These are phyloP conservation scores for Artibeus jamaicensis DNA, from an alignment of 2,797 vertebrate genomes.

Conservation along the genomic window DNA sequence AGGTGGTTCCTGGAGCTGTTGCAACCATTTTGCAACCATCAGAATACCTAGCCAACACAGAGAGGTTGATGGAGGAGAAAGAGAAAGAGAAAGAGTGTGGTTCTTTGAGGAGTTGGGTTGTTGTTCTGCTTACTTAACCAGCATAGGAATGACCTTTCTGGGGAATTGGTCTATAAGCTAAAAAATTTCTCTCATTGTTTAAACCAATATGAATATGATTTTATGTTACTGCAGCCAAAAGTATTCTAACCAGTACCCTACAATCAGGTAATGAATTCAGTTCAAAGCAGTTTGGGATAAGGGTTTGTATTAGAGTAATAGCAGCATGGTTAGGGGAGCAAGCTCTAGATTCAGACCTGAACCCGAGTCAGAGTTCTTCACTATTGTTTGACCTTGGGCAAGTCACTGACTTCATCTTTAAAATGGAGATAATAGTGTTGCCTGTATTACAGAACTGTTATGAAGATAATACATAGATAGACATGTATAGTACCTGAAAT, in stretches of 20 bases:
- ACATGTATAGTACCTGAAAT: background rate
- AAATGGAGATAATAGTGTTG: background rate
- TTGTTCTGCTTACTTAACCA: background rate
- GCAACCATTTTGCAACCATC: background rate
- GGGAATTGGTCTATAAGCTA: background rate
- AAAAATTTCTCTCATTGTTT: conserved; percentile 19
- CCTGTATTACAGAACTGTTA: background rate
- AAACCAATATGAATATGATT: background rate
- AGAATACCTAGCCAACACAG: background rate
- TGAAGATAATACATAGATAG: background rate
- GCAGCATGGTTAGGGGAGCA: background rate
- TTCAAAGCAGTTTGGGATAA: background rate
- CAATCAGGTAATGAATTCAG: background rate
- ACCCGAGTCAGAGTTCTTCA: background rate
- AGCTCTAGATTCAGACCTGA: background rate
- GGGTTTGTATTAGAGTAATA: background rate
- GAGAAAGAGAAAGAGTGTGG: background rate
- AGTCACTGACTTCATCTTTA: background rate
- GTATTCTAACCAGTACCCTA: background rate
- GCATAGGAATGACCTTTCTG: background rate
- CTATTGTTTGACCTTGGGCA: background rate
- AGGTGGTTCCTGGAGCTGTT: background rate
- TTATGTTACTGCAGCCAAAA: background rate
- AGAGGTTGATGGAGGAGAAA: background rate
- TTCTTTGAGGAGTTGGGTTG: background rate